Evolutionary conservation across 2,113 vertebrate genomes (phyloP), one percentile per base, ranked within the genome.

Genomic region (Chinchilla lanigera): DNA sequence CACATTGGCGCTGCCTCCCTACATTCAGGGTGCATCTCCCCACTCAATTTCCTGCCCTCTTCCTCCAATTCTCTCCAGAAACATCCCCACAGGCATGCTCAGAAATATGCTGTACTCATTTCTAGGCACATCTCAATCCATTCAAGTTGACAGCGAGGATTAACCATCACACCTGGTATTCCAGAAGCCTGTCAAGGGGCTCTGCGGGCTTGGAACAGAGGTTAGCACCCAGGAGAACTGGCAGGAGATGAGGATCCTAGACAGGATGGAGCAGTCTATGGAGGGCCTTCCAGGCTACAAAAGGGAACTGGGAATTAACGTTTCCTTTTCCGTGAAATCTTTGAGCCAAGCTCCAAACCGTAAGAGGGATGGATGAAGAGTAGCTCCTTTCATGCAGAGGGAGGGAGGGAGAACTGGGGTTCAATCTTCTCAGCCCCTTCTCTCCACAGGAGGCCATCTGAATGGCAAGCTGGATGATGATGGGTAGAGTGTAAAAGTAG

Each of bases 211-310:
- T 87, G 38, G 35, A 44, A 50, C 52, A 13, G 41, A 89, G 20
- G 44, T 47, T 54, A 35, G 16, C 58, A 35, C 13, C 13, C 33
- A 65, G 80, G 52, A 92, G 73, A 89, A 86, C 80, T 56, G 50
- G 1, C 60, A 63, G 71, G 54, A 88, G 47, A 56, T 0, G 38
- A 97, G 54, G 41, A 22, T 90, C 13, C 11, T 81, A 54, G 58
- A 5, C 1, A 65, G 71, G 7, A 16, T 22, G 26, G n/a, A 10
- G 24, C 7, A 80, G 3, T 58, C 41, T 0, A 0, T 33, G 3
- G 11, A 84, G 35, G 73, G 5, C 3, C 5, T 86, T 83, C 67
- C 20, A 12, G n/a, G 35, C 22, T 58, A 20, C 5, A 16, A 26
- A 11, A 63, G 69, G 35, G 44, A 80, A 92, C 10, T 58, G 16